phyloP scores from a whole-genome alignment of 2,888 invertebrate species.

The Pyrochroa serraticornis region DNA sequence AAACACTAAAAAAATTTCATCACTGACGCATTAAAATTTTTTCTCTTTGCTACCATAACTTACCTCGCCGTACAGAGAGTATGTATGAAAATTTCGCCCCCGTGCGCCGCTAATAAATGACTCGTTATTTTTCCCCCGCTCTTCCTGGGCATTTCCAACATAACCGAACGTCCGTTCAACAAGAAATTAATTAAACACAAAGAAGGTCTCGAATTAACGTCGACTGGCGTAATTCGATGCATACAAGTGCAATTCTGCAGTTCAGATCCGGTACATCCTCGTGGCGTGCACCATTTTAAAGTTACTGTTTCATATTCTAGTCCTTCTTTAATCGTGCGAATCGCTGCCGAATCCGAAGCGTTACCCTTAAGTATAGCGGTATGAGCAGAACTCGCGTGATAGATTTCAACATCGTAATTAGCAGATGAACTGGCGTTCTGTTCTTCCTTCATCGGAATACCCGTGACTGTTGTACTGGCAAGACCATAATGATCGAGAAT shows the following conservation, averaged over 20 bases:
- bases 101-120: slow-evolving; percentile 91
- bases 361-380: slow-evolving; percentile 74
- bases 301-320: slow-evolving; percentile 83
- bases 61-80: slow-evolving; percentile 77
- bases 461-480: slow-evolving; percentile 95
- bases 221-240: slow-evolving; percentile 92
- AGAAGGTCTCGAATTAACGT: slow-evolving; percentile 95
- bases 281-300: slow-evolving; percentile 96
- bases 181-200: slow-evolving; percentile 97
- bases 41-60: too few species aligned
- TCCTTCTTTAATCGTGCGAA: slow-evolving; percentile 73
- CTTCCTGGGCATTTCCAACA: slow-evolving; percentile 88
- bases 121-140: slow-evolving; percentile 87
- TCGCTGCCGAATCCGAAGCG: slow-evolving; percentile 67
- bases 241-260: slow-evolving; percentile 84
- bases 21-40: too few species aligned
- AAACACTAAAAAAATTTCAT: neutral
- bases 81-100: slow-evolving; percentile 95
- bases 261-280: slow-evolving; percentile 82
- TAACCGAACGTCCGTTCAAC: slow-evolving; percentile 90
- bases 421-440: slow-evolving; percentile 97
- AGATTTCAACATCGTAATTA: slow-evolving; percentile 97
- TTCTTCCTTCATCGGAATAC: slow-evolving; percentile 98
- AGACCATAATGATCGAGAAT: slow-evolving; percentile 88
- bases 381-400: slow-evolving; percentile 88